These are phyloP conservation scores for Dendronephthya gigantea DNA, from an alignment of 64 coral and sea anemone genomes.

Conservation along the genomic window DNA sequence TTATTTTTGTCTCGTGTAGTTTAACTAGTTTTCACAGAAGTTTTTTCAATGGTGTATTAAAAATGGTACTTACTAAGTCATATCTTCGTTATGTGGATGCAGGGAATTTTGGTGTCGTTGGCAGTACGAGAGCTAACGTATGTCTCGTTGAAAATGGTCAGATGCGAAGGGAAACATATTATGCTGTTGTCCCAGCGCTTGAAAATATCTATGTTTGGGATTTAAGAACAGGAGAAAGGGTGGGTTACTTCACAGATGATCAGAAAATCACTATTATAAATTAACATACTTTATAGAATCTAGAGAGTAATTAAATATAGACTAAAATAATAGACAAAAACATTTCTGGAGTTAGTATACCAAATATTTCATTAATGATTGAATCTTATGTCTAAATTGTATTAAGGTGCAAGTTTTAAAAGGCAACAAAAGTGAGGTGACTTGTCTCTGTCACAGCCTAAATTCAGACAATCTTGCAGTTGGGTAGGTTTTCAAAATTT, in stretches of 20 bases:
- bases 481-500: constrained; percentile 35
- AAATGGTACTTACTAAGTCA: constrained; percentile 62
- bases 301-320: too few species aligned
- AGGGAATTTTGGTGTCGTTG: constrained; percentile 45
- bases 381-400: background rate
- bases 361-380: too few species aligned
- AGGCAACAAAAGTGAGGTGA: constrained; percentile 55
- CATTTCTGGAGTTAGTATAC: too few species aligned
- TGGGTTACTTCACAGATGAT: background rate
- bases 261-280: background rate
- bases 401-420: constrained; percentile 39
- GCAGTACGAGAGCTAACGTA: constrained; percentile 41
- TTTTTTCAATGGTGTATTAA: too few species aligned
- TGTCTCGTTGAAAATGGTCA: constrained; percentile 27
- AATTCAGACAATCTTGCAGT: constrained; percentile 36
- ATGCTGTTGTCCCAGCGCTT: constrained; percentile 37
- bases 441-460: constrained; percentile 37
- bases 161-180: background rate
- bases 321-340: too few species aligned
- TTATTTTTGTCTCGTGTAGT: too few species aligned
- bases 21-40: too few species aligned
- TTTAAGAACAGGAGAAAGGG: constrained; percentile 51
- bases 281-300: background rate
- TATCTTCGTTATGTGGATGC: constrained; percentile 52
- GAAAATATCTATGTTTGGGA: constrained; percentile 65